Conservation (phyloP, 2,113 vertebrate genomes). For the Vireo altiloquus region DNA sequence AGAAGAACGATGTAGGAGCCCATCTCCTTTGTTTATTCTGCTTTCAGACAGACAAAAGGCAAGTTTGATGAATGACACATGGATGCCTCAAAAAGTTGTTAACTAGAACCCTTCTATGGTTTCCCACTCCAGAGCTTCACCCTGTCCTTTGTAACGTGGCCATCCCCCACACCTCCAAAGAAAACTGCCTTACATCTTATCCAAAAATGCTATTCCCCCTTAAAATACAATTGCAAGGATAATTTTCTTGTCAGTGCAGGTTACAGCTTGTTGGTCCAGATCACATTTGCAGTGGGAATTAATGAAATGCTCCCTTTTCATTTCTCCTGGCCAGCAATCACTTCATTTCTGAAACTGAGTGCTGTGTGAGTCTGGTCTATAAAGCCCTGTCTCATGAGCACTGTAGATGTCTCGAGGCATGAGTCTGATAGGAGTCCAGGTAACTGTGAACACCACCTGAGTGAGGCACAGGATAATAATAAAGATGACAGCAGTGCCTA, state of each 20-base stretch:
- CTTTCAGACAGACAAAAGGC: slow-evolving; percentile 36
- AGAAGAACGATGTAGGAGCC: neutral
- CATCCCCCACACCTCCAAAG: neutral
- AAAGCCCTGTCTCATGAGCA: slow-evolving; percentile 32
- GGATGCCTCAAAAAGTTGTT: slow-evolving; percentile 13
- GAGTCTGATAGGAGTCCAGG: slow-evolving; percentile 20
- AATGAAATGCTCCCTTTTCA: slow-evolving; percentile 43
- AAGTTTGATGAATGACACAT: slow-evolving; percentile 9
- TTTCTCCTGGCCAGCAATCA: slow-evolving; percentile 31
- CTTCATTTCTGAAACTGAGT: slow-evolving; percentile 26
- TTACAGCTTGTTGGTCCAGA: slow-evolving; percentile 30
- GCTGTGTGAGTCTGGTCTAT: slow-evolving; percentile 22
- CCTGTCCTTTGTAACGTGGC: neutral
- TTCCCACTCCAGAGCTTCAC: neutral
- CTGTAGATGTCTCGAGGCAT: slow-evolving; percentile 18
- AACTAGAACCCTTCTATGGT: neutral
- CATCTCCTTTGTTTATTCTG: slow-evolving; percentile 37
- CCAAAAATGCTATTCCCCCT: neutral
- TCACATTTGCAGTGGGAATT: slow-evolving; percentile 22
- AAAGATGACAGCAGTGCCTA: neutral
- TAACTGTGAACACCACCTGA: slow-evolving; percentile 9
- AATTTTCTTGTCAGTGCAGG: slow-evolving; percentile 23
- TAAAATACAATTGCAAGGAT: neutral
- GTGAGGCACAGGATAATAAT: slow-evolving; percentile 5
- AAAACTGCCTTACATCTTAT: neutral